Percentiles rank a stretch among this genome's conserved stretches.
phyloP scores from a whole-genome alignment of 2,888 invertebrate species.

The Entomobrya multifasciata region DNA sequence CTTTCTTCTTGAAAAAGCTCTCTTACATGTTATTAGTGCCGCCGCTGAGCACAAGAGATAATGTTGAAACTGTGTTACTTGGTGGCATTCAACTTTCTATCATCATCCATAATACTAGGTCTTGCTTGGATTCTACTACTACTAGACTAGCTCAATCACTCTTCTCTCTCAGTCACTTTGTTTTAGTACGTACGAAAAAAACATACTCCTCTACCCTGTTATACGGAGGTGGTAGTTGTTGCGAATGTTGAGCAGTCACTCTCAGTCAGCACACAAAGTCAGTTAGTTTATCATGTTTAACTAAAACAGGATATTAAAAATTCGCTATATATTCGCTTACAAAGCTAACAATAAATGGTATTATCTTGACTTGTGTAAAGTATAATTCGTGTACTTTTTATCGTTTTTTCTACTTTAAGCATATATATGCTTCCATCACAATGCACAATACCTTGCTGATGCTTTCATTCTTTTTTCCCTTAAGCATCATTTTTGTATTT shows the following conservation, averaged over 20 bases:
- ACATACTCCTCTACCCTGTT: background rate
- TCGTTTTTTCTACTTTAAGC: slow-evolving; percentile 50
- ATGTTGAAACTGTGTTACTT: slow-evolving; percentile 78
- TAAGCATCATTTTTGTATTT: background rate
- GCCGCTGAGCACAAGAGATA: slow-evolving; percentile 55
- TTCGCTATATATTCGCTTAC: slow-evolving; percentile 39
- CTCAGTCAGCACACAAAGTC: background rate
- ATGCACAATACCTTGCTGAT: background rate
- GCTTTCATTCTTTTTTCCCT: slow-evolving; percentile 27
- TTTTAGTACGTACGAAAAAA: too few species aligned
- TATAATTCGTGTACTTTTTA: slow-evolving; percentile 51
- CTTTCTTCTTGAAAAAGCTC: slow-evolving; percentile 64
- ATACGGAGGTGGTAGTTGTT: background rate
- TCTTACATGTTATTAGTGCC: slow-evolving; percentile 46
- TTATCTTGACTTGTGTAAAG: background rate
- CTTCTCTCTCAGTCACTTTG: slow-evolving; percentile 2
- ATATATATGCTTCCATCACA: background rate
- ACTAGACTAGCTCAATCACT: slow-evolving; percentile 52
- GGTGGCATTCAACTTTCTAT: slow-evolving; percentile 78
- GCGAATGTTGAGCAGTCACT: background rate
- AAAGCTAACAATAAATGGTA: slow-evolving; percentile 16
- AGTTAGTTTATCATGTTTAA: background rate
- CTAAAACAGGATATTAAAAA: slow-evolving; percentile 61
- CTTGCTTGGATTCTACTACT: slow-evolving; percentile 66
- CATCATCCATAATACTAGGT: slow-evolving; percentile 67